These are phyloP conservation scores for Acipenser ruthenus DNA, from an alignment of 2,797 vertebrate species.

Conservation along the genomic window DNA sequence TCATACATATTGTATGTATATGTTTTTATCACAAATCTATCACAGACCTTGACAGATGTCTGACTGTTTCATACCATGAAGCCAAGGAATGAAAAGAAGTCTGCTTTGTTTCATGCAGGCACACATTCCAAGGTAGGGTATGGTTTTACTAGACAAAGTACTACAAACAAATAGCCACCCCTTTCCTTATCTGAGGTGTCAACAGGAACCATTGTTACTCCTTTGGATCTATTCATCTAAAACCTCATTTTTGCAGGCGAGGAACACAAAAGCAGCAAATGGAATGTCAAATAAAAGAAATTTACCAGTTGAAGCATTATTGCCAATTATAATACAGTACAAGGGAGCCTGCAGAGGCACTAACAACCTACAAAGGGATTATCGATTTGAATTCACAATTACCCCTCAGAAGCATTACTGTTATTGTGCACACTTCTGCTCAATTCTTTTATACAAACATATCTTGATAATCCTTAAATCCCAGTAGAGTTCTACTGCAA, in stretches of 20 bases:
- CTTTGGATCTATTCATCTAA: constrained; percentile 16
- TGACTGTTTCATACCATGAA: constrained; percentile 36
- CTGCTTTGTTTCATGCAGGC: constrained; percentile 33
- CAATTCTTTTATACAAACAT: no score
- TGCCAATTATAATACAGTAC: not conserved
- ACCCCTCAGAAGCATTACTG: not conserved
- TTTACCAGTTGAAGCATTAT: not conserved
- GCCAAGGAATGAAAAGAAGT: constrained; percentile 30
- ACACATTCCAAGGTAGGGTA: constrained; percentile 43
- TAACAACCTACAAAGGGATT: not conserved
- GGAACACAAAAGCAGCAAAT: not conserved
- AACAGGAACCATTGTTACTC: constrained; percentile 20
- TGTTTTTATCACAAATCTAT: constrained; percentile 23
- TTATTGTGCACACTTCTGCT: no score
- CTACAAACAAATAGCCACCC: constrained; percentile 28
- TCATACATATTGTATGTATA: not conserved
- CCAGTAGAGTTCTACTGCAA: no score
- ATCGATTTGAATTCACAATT: not conserved
- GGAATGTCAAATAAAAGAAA: no score
- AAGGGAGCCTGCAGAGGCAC: not conserved
- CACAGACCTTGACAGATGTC: constrained; percentile 25
- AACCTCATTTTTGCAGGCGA: constrained; percentile 8
- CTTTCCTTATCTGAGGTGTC: constrained; percentile 19
- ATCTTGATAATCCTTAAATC: no score
- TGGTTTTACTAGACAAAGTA: constrained; percentile 32